Percentiles rank a stretch among this genome's conserved stretches.
Evolutionary conservation across 2,888 invertebrate genomes (phyloP).

Genomic region (Lasiommata megera): DNA sequence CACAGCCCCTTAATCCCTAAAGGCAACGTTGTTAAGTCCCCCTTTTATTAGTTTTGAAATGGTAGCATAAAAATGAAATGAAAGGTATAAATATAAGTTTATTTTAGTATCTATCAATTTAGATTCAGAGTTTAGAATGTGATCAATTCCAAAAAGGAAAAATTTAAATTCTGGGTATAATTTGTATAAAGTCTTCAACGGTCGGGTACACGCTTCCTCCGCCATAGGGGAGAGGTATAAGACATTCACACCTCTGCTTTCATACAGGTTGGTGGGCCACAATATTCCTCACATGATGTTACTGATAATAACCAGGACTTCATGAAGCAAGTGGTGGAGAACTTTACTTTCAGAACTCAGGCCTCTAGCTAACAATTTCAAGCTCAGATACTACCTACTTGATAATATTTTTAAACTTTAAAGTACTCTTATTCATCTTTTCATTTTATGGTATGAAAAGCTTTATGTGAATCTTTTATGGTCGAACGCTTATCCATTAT

Average conservation of each 20-base stretch:
- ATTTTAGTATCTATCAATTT: not conserved
- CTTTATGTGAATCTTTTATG: constrained; percentile 15
- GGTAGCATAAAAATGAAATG: not conserved
- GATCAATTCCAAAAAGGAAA: too few species aligned
- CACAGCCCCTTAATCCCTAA: not conserved
- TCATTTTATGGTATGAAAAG: constrained; percentile 9
- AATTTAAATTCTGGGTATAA: too few species aligned
- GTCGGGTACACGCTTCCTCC: too few species aligned
- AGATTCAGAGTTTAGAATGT: not conserved
- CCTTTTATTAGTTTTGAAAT: not conserved
- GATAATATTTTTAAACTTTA: not conserved
- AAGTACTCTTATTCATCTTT: not conserved
- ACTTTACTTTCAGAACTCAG: too few species aligned
- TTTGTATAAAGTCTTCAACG: too few species aligned
- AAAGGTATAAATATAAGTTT: not conserved
- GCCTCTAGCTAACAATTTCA: too few species aligned
- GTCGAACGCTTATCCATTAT: constrained; percentile 18
- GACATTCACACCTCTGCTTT: too few species aligned
- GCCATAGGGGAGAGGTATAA: too few species aligned
- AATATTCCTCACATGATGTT: too few species aligned
- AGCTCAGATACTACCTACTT: not conserved
- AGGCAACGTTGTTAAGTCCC: not conserved
- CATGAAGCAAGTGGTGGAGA: too few species aligned
- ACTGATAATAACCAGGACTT: too few species aligned
- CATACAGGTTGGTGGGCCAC: too few species aligned